Evolutionary conservation across 2,888 invertebrate genomes (phyloP), one percentile per base, ranked within the genome.

Genomic region (Ectemnius cavifrons): DNA sequence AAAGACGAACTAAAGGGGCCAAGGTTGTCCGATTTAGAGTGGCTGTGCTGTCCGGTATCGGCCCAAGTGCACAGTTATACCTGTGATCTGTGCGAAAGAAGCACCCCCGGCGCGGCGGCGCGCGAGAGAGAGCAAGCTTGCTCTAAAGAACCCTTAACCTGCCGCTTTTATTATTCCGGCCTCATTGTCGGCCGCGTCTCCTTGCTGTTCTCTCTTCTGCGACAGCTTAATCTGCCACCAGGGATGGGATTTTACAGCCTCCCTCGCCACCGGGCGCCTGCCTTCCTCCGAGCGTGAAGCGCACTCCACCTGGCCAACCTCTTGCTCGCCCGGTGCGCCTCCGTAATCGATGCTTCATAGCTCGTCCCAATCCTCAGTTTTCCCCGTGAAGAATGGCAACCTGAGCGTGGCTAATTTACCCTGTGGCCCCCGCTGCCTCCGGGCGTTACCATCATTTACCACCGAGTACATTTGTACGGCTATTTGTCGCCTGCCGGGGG

Each of bases 121-220:
- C 37, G 11, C 37, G 37, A 6, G 37, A 37, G 37, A 37, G 37
- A 37, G 37, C 37, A 11, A 37, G 8, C 37, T 28, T 23, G 59
- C 16, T 28, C 61, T 60, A 59, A 69, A 59, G 56, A 68, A 73
- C 85, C 82, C 80, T 82, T 81, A 84, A 85, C 83, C 85, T 81
- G 83, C 77, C 73, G 76, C 52, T 78, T 85, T 85, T 82, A 87
- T 85, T 84, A 84, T 85, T 77, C 80, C 67, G 73, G 69, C 77
- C 77, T 76, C 74, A 79, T 77, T 79, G 77, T 77, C 67, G 69
- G 73, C 8, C 37, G 37, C 37, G 37, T 37, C 11, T 37, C 37
- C 8, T 37, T 8, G 3, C 37, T 37, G 6, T 73, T 71, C 69
- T 84, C 71, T 75, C 76, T 79, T 80, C 76, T 79, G 75, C 81